A percentile compares a stretch with the other conserved stretches of the same genome.
Conservation (phyloP, 2,113 vertebrate genomes). For the Ascaphus truei region DNA sequence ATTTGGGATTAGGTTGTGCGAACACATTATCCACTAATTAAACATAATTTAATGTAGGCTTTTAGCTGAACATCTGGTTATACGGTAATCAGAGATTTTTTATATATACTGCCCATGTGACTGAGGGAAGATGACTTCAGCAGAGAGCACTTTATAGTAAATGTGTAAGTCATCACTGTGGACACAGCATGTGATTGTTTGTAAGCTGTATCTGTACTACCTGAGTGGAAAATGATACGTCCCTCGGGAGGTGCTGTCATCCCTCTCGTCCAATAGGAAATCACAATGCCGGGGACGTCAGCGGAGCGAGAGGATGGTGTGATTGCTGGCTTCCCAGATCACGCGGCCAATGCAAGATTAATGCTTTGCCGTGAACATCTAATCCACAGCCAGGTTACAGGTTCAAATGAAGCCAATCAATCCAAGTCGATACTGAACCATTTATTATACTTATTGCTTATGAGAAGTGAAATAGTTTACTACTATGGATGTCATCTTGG, state of each 20-base stretch:
- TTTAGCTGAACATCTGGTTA: constrained; percentile 28
- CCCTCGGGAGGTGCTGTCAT: constrained; percentile 23
- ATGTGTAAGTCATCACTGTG: constrained; percentile 13
- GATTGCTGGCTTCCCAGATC: neutral
- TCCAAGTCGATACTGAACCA: constrained; percentile 1
- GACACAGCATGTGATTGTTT: constrained; percentile 28
- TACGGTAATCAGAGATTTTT: constrained; percentile 23
- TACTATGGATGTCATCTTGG: neutral
- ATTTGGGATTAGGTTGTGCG: constrained; percentile 11
- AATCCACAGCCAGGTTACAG: constrained; percentile 19
- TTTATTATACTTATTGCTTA: constrained; percentile 9
- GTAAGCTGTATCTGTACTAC: constrained; percentile 10
- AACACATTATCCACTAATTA: constrained; percentile 30
- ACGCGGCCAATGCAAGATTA: constrained; percentile 27
- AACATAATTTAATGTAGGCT: constrained; percentile 31
- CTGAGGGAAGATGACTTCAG: constrained; percentile 26
- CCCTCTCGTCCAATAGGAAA: neutral
- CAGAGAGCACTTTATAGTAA: constrained; percentile 24
- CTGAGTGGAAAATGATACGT: constrained; percentile 7
- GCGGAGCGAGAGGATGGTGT: constrained; percentile 25
- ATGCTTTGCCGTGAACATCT: constrained; percentile 13
- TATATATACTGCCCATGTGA: neutral
- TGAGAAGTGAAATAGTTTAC: constrained; percentile 23
- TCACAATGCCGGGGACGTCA: neutral
- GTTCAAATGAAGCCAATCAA: constrained; percentile 9